Evolutionary conservation across 2,888 invertebrate species (phyloP), one percentile per base, ranked within the genome.

Genomic region (Augochlorella aurata): DNA sequence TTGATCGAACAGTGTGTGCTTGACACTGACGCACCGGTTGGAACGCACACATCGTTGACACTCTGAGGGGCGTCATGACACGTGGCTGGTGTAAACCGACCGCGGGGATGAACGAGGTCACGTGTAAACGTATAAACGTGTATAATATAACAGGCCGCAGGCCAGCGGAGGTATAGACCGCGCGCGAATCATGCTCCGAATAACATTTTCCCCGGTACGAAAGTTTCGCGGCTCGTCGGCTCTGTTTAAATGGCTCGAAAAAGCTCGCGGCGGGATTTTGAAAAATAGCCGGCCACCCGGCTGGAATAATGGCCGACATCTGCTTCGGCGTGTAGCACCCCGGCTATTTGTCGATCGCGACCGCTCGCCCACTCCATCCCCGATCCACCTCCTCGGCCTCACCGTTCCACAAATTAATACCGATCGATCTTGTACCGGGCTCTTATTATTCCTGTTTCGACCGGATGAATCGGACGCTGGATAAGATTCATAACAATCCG

Each of bases 1-100:
- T 24, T 45, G 71, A 67, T 72, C 65, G 73, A 69, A 54, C 38
- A 18, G 54, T 9, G 72, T 68, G 68, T 65, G 71, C 12, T 47
- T 79, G 77, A 44, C 47, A 58, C 16, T 63, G 78, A 80, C 77
- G 65, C 45, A 24, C 21, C 18, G 18, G 21, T 24, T 70, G 21
- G 66, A 14, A 74, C 74, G 54, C 61, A 58, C 29, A 73, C 54
- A 77, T 49, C 70, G 77, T 54, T 66, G 52, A 79, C 73, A 81
- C 72, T 63, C 71, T 52, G 29, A 52, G 69, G 54, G 81, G 66
- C 61, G 76, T 45, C 29, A 29, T 67, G 84, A 86, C 84, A 84
- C 78, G 82, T 82, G 84, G 74, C 72, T 45, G 70, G 29, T 81
- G 84, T 86, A 84, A 84, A 86, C 79, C 21, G n/a, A 81, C 52